Evolutionary conservation across 2,888 invertebrate genomes (phyloP).

Genomic region (Clanis bilineata): DNA sequence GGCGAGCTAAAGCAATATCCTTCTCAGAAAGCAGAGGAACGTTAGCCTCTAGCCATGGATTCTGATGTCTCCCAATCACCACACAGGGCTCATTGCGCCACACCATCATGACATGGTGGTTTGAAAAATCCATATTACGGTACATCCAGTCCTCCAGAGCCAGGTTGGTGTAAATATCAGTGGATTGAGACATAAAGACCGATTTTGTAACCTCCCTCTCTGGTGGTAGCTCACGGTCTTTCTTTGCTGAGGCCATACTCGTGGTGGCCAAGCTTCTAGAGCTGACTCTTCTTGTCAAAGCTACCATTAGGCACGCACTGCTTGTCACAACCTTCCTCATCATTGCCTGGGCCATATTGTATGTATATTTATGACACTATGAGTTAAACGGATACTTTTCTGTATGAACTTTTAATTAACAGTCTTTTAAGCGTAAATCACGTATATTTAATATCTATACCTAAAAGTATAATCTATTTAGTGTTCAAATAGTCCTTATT

Average conservation of each 20-base stretch:
- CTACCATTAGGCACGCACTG: conserved; percentile 64
- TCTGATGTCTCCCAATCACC: conserved; percentile 98
- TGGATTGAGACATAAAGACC: conserved; percentile 95
- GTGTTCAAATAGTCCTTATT: conserved; percentile 49
- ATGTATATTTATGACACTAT: conserved; percentile 32
- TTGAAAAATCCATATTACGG: conserved; percentile 90
- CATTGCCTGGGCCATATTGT: conserved; percentile 75
- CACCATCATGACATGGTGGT: conserved; percentile 92
- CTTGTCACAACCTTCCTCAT: conserved; percentile 67
- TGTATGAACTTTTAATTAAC: conserved; percentile 68
- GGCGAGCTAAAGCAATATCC: conserved; percentile 90
- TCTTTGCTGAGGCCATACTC: conserved; percentile 50
- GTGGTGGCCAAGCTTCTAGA: conserved; percentile 56
- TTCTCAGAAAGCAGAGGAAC: conserved; percentile 84
- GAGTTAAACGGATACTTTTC: conserved; percentile 70
- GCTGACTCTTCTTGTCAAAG: conserved; percentile 64
- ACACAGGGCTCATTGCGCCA: conserved; percentile 98
- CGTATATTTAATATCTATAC: conserved; percentile 27
- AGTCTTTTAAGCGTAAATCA: conserved; percentile 61
- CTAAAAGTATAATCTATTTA: conserved; percentile 42
- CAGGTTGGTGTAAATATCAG: conserved; percentile 95
- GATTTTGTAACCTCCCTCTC: conserved; percentile 87
- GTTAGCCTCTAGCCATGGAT: conserved; percentile 97
- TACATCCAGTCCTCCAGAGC: conserved; percentile 99
- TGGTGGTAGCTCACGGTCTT: conserved; percentile 52